Evolutionary conservation across 2,113 vertebrate species (phyloP), one percentile per base, ranked within the genome.

Genomic region (Oriolus oriolus): DNA sequence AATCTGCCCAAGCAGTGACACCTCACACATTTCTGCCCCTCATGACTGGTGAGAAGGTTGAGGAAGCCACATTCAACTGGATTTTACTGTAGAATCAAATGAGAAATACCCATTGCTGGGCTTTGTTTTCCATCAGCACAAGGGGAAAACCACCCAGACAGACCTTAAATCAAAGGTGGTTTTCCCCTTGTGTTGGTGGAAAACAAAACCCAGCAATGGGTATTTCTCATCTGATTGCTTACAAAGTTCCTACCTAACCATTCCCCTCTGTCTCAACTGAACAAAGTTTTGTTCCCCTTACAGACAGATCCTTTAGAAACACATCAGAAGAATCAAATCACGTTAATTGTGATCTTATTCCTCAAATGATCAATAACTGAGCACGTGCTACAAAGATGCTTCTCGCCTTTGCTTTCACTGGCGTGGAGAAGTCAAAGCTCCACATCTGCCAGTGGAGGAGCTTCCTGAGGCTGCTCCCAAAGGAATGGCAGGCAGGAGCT

Each of bases 331-430:
- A 66, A 75, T 20, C 4, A 47, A 59, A 63, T 49, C 15, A 9
- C 22, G 9, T 17, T 41, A 54, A 61, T 3, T 54, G 22, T 61
- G 15, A 61, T 31, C 30, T 60, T 69, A 11, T 2, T 83, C 30
- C 1, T 20, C 7, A 77, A 75, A 60, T 12, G 1, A 65, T 9
- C 69, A 41, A 16, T 35, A 57, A 66, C 2, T 47, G 12, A 65
- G 23, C 13, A 27, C 0, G 0, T 16, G 26, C 24, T 57, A 37
- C 3, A 35, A 61, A 83, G 42, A 52, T 10, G 17, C 31, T 77
- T 60, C 54, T 68, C 44, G 45, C 26, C n/a, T 92, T 94, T 86
- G 54, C 9, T 44, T 60, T 68, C 44, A 11, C 18, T 50, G 42
- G 14, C n/a, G 65, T 80, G 37, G 61, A 41, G 27, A 65, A 89